These are phyloP conservation scores for Nebria salina DNA, from an alignment of 2,888 invertebrate species.

Conservation along the genomic window DNA sequence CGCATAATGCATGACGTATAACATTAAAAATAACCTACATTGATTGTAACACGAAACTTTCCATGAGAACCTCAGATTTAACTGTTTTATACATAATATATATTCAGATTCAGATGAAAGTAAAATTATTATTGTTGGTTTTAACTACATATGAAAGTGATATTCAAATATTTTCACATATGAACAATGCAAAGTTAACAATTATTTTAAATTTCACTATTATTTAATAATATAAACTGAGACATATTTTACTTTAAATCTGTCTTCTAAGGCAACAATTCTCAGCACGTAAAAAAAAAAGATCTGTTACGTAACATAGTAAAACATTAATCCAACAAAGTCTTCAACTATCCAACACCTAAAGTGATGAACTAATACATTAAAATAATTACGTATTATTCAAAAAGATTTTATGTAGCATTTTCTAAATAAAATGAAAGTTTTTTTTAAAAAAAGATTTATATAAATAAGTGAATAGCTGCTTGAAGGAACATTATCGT, in stretches of 20 bases:
- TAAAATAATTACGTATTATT: too few relatives aligned
- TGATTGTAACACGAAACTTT: constrained; percentile 22
- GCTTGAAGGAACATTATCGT: too few relatives aligned
- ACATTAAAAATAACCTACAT: constrained; percentile 28
- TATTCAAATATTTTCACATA: neutral
- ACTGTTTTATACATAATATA: neutral
- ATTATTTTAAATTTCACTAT: neutral
- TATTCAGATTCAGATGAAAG: neutral
- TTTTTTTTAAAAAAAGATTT: too few relatives aligned
- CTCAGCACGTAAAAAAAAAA: too few relatives aligned
- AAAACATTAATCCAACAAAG: too few relatives aligned
- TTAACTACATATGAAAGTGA: neutral
- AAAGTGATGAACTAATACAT: too few relatives aligned
- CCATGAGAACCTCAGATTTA: constrained; percentile 17
- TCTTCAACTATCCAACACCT: too few relatives aligned
- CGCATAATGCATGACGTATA: constrained; percentile 27
- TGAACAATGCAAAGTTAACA: neutral
- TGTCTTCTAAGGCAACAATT: neutral
- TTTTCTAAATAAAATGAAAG: too few relatives aligned
- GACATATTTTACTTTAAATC: neutral
- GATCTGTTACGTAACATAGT: too few relatives aligned
- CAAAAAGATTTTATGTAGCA: too few relatives aligned
- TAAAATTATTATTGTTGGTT: neutral
- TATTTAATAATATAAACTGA: neutral
- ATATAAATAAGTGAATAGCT: too few relatives aligned